A percentile compares a stretch with the other conserved stretches of the same genome.
Evolutionary conservation across 2,888 invertebrate species (phyloP).

Genomic region (Melinaea menophilus): DNA sequence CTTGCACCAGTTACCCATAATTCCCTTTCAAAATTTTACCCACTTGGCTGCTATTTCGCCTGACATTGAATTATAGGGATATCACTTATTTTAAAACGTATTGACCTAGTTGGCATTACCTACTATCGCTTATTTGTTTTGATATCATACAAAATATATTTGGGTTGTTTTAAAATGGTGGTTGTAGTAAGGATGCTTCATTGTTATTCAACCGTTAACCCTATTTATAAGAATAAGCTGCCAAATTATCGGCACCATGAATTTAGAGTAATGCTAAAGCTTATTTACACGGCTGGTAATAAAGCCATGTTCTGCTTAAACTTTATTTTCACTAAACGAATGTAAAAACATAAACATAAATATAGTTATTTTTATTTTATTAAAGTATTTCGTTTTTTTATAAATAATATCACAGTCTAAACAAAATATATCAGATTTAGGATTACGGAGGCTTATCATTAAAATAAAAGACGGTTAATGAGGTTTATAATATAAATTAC

Average conservation of each 20-base stretch:
- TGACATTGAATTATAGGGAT: slow-evolving; percentile 15
- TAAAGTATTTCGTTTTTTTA: no score
- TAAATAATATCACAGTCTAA: no score
- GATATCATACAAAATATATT: background rate
- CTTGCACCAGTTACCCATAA: background rate
- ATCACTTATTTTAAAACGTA: background rate
- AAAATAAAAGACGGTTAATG: background rate
- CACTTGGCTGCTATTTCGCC: background rate
- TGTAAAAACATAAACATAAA: no score
- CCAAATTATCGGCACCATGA: slow-evolving; percentile 38
- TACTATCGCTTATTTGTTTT: background rate
- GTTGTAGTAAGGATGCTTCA: slow-evolving; percentile 21
- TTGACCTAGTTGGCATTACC: slow-evolving; percentile 1
- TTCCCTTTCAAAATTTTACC: background rate
- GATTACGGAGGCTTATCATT: background rate
- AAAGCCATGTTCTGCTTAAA: background rate
- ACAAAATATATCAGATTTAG: no score
- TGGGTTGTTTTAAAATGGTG: background rate
- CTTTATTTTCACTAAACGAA: no score
- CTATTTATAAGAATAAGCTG: slow-evolving; percentile 31
- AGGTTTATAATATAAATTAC: slow-evolving; percentile 11
- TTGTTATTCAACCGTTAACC: slow-evolving; percentile 40
- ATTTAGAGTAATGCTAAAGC: slow-evolving; percentile 16
- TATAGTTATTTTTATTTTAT: no score
- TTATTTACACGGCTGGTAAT: slow-evolving; percentile 13